These are phyloP conservation scores for Cheirogaleus medius DNA, from an alignment of 2,113 vertebrate genomes.

Conservation along the genomic window DNA sequence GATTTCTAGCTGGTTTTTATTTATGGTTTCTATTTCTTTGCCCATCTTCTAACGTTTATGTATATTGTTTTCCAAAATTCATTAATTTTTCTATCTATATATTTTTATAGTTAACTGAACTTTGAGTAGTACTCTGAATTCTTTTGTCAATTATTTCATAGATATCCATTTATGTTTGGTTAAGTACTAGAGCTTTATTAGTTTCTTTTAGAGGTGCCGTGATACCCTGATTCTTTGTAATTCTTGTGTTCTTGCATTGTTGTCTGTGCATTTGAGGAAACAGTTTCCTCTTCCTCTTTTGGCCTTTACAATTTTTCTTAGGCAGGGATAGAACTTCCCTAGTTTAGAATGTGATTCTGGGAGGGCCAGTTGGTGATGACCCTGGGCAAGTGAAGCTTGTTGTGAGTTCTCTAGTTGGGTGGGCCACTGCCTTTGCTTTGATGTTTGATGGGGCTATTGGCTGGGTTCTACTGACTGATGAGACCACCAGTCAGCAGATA, in stretches of 20 bases:
- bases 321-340: background rate
- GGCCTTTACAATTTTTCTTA: background rate
- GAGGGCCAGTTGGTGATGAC: background rate
- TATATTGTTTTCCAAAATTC: background rate
- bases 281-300: background rate
- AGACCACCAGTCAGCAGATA: background rate
- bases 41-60: background rate
- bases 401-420: background rate
- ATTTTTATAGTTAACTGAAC: background rate
- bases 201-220: background rate
- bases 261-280: background rate
- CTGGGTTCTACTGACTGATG: background rate
- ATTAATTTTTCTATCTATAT: background rate
- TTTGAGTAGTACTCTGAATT: background rate
- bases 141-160: background rate
- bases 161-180: background rate
- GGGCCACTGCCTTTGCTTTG: background rate
- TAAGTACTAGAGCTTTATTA: background rate
- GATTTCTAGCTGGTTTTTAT: background rate
- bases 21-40: background rate
- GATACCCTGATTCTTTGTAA: background rate
- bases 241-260: background rate
- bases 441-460: background rate
- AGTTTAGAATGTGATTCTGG: background rate
- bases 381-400: background rate